Base-by-base conservation (phyloP, 2,113 vertebrate species). In the Rynchops niger region DNA sequence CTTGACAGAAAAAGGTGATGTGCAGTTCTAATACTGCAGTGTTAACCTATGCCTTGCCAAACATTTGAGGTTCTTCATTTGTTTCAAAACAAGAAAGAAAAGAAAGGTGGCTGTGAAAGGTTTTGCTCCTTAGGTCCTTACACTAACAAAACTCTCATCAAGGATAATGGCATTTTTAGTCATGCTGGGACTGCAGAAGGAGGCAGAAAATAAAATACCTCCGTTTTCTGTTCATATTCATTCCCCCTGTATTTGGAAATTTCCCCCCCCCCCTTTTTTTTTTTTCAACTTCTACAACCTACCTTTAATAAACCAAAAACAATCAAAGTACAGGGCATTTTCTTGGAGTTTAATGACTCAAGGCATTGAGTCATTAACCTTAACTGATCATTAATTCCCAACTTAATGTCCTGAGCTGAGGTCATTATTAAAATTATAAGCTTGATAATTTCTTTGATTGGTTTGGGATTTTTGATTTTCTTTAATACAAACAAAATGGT, bases 331-430 rank as follows among this genome's bases (percentile, higher is more conserved):
- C 70, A 87, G 82, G 66, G 70, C 80, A 93, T 96, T 97, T 97
- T 95, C 89, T 89, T 94, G 73, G 90, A 95, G 77, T 94, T 97
- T 97, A 98, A 97, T 94, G 96, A 95, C 87, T 97, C 91, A 95
- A 95, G 49, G 82, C 87, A 93, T 43, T 91, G 92, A 94, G 94
- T 86, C 93, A 98, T 97, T 97, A 97, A 97, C 97, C 96, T 96
- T 96, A 97, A 96, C 97, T 96, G 92, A 97, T 97, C 97, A 97
- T 98, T 98, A 97, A 97, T 96, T 97, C 82, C 86, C 80, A 95
- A 92, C 62, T 97, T 97, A 96, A 97, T 96, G 96, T 93, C 93
- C 96, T 96, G 93, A 96, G 86, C 40, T 95, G 85, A 97, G 96
- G 96, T 97, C 96, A 97, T 97, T 95, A 97, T 95, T 96, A 97